Evolutionary conservation across 2,113 vertebrate species (phyloP).

Genomic region (Potamarius usumacintae): DNA sequence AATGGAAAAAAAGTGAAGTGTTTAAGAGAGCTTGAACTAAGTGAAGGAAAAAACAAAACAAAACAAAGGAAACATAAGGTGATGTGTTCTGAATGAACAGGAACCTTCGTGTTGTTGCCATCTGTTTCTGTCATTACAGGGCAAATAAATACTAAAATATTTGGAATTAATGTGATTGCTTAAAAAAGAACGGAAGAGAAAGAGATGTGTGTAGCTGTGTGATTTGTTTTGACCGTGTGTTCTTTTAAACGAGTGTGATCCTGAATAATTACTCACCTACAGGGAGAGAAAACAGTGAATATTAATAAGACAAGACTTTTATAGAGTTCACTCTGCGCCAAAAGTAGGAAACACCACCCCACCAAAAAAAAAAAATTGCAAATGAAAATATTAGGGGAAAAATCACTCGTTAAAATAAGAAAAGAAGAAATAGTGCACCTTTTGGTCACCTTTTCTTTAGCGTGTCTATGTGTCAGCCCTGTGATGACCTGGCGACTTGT

Average conservation of each 20-base stretch:
- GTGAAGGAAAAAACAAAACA: slow-evolving; percentile 8
- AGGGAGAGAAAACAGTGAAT: not conserved
- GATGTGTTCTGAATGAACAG: slow-evolving; percentile 34
- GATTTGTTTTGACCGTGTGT: not conserved
- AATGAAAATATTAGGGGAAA: too few species aligned
- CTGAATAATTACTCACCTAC: not conserved
- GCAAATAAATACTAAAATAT: slow-evolving; percentile 38
- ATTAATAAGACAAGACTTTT: not conserved
- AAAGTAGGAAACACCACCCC: not conserved
- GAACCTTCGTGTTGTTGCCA: slow-evolving; percentile 25
- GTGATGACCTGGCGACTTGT: too few species aligned
- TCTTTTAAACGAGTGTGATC: not conserved
- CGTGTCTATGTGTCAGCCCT: too few species aligned
- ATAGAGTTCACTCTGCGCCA: not conserved
- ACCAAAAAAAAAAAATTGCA: not conserved
- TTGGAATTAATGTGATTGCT: slow-evolving; percentile 40
- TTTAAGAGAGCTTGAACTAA: slow-evolving; percentile 64
- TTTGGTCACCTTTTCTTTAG: too few species aligned
- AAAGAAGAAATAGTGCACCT: not conserved
- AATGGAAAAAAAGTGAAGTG: slow-evolving; percentile 65
- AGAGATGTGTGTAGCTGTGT: not conserved
- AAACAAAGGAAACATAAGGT: slow-evolving; percentile 20
- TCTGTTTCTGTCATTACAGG: slow-evolving; percentile 46
- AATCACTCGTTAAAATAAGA: not conserved
- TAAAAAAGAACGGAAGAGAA: not conserved